phyloP scores from a whole-genome alignment of 2,797 vertebrate genomes.

The Tympanoctomys barrerae region DNA sequence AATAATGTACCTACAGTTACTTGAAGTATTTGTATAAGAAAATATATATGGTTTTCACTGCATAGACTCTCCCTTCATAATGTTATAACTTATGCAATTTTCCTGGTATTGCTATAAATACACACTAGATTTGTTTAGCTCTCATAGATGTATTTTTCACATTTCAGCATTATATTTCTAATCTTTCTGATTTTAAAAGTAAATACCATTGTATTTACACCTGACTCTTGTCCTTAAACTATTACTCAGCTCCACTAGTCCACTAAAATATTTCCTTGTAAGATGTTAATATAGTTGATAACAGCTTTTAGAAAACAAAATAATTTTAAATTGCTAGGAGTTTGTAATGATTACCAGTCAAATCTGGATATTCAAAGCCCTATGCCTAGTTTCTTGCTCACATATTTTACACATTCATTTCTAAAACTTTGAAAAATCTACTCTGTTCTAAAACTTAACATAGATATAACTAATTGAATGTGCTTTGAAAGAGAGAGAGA shows the following conservation, averaged over 20 bases:
- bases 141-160: neutral
- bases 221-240: no score
- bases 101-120: neutral
- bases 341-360: neutral
- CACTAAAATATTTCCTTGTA: no score
- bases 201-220: no score
- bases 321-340: neutral
- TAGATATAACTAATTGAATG: neutral
- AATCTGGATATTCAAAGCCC: neutral
- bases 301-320: no score
- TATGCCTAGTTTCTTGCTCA: neutral
- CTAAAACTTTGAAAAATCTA: neutral
- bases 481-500: no score
- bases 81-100: conserved; percentile 17
- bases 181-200: conserved; percentile 50
- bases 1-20: conserved; percentile 39
- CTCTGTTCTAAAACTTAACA: neutral
- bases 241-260: no score
- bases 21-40: conserved; percentile 38
- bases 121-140: conserved; percentile 23
- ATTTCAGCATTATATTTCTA: conserved; percentile 58
- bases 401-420: neutral
- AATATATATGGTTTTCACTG: conserved; percentile 30
- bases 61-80: neutral
- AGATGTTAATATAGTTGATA: no score